Conservation (phyloP, 2,797 vertebrate genomes). For the Pteronotus mesoamericanus region DNA sequence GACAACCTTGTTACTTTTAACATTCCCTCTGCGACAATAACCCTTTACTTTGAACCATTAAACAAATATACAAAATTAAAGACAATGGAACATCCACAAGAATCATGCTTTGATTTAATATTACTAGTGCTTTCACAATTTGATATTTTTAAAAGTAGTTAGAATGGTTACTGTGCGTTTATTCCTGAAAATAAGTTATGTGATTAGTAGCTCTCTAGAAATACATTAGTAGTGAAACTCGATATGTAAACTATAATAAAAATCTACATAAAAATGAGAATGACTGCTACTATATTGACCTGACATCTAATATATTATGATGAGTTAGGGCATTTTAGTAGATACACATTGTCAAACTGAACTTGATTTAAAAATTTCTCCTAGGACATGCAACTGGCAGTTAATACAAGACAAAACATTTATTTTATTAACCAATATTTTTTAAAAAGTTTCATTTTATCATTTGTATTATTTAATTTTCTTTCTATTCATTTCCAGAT, state of each 20-base stretch:
- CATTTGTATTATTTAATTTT: background rate
- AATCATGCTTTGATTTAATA: background rate
- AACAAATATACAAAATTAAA: conserved; percentile 7
- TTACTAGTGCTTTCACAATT: background rate
- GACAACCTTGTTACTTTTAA: conserved; percentile 13
- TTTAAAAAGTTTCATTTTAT: background rate
- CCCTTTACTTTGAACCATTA: background rate
- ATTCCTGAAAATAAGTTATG: background rate
- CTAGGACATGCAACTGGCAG: background rate
- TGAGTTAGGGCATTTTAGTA: background rate
- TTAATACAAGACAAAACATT: background rate
- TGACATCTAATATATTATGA: background rate
- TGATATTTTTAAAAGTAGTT: conserved; percentile 10
- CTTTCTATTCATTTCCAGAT: background rate
- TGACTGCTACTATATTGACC: background rate
- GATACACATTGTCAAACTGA: background rate
- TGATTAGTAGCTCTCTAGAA: background rate
- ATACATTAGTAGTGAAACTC: background rate
- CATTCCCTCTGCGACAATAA: background rate
- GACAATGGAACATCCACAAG: background rate
- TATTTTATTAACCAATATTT: background rate
- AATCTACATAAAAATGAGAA: background rate
- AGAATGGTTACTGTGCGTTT: background rate
- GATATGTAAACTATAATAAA: background rate
- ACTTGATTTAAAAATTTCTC: background rate